Percentiles rank a stretch among this genome's conserved stretches.
phyloP scores from a whole-genome alignment of 2,797 vertebrate genomes.

The Antennarius maculatus region DNA sequence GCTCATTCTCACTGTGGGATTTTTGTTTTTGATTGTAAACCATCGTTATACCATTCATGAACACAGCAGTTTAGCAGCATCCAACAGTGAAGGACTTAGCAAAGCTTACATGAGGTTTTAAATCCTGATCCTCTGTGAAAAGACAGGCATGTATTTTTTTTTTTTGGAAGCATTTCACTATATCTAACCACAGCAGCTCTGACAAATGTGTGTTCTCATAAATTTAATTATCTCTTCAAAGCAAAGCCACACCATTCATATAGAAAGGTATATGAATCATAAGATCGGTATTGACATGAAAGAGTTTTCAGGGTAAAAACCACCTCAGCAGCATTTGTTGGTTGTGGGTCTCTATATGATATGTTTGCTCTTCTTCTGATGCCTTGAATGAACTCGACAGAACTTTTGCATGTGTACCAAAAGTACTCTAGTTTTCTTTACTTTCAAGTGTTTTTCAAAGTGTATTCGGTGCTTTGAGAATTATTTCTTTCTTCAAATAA shows the following conservation, averaged over 20 bases:
- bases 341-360: background rate
- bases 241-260: background rate
- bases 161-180: constrained; percentile 11
- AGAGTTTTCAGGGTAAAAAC: background rate
- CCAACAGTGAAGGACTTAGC: background rate
- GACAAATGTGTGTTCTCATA: constrained; percentile 16
- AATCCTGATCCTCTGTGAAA: constrained; percentile 18
- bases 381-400: background rate
- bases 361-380: background rate
- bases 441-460: background rate
- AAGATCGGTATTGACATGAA: background rate
- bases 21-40: constrained; percentile 26
- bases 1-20: constrained; percentile 12
- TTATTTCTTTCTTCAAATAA: background rate
- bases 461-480: background rate
- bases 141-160: background rate
- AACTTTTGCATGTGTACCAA: constrained; percentile 1
- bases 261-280: background rate
- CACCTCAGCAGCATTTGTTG: background rate
- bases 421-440: background rate
- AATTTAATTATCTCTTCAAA: constrained; percentile 16
- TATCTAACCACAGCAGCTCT: constrained; percentile 5
- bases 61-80: background rate
- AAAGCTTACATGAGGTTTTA: background rate
- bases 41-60: background rate